phyloP scores from a whole-genome alignment of 2,113 vertebrate genomes.

The Macroglossus sobrinus region DNA sequence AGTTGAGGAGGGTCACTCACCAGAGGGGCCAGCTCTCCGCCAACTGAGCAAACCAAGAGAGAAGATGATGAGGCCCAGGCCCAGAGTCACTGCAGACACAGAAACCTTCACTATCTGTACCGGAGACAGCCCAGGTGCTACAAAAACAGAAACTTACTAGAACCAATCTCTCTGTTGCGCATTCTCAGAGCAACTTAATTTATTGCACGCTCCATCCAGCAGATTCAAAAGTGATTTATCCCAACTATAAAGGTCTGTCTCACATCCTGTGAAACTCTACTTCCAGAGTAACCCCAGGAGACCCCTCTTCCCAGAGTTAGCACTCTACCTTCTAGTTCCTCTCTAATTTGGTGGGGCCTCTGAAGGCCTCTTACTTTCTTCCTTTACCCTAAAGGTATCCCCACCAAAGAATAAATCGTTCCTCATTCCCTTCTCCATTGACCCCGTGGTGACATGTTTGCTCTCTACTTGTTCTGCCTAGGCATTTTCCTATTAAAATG shows the following conservation, averaged over 20 bases:
- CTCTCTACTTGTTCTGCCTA: not conserved
- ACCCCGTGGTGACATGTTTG: not conserved
- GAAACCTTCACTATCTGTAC: constrained; percentile 53
- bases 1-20: constrained; percentile 36
- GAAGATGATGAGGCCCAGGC: constrained; percentile 61
- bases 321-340: not conserved
- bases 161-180: not conserved
- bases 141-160: not conserved
- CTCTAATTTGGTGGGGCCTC: not conserved
- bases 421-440: not conserved
- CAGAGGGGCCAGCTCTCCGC: not conserved
- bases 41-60: constrained; percentile 52
- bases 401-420: not conserved
- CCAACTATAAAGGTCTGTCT: not conserved
- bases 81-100: constrained; percentile 37
- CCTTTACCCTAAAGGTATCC: not conserved
- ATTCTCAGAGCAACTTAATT: not conserved
- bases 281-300: not conserved
- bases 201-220: not conserved
- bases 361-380: not conserved
- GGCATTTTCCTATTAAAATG: not conserved
- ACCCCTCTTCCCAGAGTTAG: not conserved
- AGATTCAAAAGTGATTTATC: not conserved
- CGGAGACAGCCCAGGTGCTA: constrained; percentile 51
- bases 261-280: not conserved